Base-by-base conservation (phyloP, 2,113 vertebrate species). In the Campylorhamphus procurvoides region DNA sequence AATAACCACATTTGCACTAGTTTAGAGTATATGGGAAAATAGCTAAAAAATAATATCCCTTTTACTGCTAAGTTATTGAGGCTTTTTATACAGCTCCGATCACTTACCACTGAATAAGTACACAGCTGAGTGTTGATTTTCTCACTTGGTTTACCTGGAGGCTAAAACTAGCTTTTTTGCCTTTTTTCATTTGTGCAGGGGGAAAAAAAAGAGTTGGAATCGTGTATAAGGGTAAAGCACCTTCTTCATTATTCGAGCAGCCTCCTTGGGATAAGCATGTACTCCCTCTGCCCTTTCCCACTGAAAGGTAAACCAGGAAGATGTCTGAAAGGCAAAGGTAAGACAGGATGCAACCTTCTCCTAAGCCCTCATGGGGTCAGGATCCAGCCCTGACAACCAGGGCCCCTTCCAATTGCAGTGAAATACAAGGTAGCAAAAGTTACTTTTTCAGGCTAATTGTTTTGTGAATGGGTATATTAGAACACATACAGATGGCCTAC, bases 191-290 rank as follows among this genome's bases (percentile, higher is more conserved):
- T 68, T 60, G 10, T 67, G 27, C 47, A 91, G 24, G n/a, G 19
- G 46, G 19, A 10, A 52, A 73, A 44, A 71, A 47, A 63, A 24
- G 0, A 74, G 12, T 18, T 89, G 69, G 23, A 9, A 37, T 72
- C 12, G 50, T 37, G 28, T 39, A 42, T 28, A 64, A 64, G 9
- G 31, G 33, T 47, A 68, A 91, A 66, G 19, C 18, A 62, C 16
- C 9, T 44, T 68, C 27, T 52, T 90, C 18, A 3, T 39, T 71
- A 55, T 60, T 71, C 68, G 73, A 53, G 11, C 28, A 83, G 31
- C 24, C 27, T 73, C 35, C 24, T 64, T 68, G 56, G 56, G 64
- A 44, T 39, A 10, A 64, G 52, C 22, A 72, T 0, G 0, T 50
- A 33, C 29, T 59, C 8, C 9, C 40, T 80, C 50, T 81, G 67